Base-by-base conservation (phyloP, 2,888 invertebrate species). In the Cabera pusaria region DNA sequence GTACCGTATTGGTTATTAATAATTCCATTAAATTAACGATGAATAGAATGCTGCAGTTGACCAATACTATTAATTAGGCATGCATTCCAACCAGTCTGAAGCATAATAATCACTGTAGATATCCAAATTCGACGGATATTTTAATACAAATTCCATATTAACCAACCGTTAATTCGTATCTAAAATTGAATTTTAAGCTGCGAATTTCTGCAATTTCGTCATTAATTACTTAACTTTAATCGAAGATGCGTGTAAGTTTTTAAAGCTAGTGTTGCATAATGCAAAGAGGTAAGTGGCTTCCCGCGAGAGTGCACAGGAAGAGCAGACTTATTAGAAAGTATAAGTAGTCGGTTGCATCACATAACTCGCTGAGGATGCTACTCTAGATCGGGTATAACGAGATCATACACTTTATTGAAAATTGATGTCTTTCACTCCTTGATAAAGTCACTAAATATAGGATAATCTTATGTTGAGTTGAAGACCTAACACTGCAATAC, bases 241-340 rank as follows among this genome's bases (percentile, higher is more conserved):
- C 41, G 39, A 48, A 52, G 48, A 50, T 29, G 38, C 37, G 26
- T 44, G 40, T 46, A 46, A 49, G 37, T 46, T 41, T 6, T 7
- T 31, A 26, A 25, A 20, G 29, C 19, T 38, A 33, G 2, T 16
- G 9, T 20, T 39, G 12, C 20, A 19, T 22, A 25, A 58, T 52
- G 58, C 61, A 63, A 65, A 17, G 59, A 59, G 47, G 44, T 42
- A 61, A 57, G 60, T 56, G 10, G 11, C 55, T 65, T 69, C 68
- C 66, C 64, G 57, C 42, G 53, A 61, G 53, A 42, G 44, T 10
- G 9, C 45, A 59, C 74, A 75, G 77, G 74, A 77, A 74, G 69
- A 59, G 55, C 64, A 56, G 43, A 49, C 63, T 71, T 59, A 76
- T 77, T 75, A 75, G 52, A 70, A 76, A 76, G 69, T 77, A 68